Conservation (phyloP, 1,140 invertebrate species). For the Dinothrombium tinctorium region DNA sequence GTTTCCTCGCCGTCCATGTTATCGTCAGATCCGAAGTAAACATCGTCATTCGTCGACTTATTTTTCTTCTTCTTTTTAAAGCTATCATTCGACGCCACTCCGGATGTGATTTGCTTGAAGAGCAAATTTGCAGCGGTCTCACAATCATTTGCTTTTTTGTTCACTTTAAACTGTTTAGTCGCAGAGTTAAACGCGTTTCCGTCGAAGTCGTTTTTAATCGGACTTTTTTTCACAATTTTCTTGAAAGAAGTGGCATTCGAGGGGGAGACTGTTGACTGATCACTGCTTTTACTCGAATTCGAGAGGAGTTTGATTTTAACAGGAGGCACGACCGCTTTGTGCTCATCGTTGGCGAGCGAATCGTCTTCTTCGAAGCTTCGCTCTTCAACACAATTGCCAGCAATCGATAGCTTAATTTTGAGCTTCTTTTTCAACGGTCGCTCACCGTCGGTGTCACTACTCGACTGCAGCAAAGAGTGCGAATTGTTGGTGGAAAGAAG, state of each 20-base stretch:
- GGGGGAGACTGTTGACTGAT: no score
- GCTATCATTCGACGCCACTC: neutral
- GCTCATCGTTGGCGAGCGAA: neutral
- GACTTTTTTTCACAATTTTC: no score
- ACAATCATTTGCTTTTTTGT: conserved; percentile 1
- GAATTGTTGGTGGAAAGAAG: neutral
- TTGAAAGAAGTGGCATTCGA: no score
- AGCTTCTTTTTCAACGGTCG: neutral
- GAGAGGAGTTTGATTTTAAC: neutral
- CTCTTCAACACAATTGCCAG: no score
- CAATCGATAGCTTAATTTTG: no score
- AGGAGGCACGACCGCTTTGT: neutral
- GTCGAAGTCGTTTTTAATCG: no score
- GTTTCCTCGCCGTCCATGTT: conserved; percentile 1
- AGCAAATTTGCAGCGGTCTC: conserved; percentile 5
- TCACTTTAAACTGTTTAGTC: conserved; percentile 1
- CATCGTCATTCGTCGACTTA: conserved; percentile 1
- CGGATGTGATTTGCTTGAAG: conserved; percentile 8
- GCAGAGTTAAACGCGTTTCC: neutral
- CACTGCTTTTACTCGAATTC: no score
- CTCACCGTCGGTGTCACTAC: neutral
- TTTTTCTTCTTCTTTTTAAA: neutral
- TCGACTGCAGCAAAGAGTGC: neutral
- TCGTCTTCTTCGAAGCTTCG: no score
- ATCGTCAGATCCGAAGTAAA: conserved; percentile 3